Evolutionary conservation across 2,797 vertebrate species (phyloP).

Genomic region (Manis crassicaudata): DNA sequence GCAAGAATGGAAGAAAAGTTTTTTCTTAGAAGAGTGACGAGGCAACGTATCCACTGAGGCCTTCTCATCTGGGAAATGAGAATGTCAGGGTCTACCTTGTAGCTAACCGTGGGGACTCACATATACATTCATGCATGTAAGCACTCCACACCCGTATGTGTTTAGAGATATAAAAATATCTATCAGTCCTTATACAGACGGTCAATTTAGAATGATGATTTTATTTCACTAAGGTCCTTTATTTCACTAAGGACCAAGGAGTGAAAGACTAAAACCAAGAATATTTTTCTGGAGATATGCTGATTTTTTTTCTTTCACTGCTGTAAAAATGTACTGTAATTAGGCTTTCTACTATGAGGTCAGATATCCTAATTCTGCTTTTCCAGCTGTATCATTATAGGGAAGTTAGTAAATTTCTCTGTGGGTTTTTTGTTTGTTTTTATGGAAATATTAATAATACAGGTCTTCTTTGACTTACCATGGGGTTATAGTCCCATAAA

Average conservation of each 20-base stretch:
- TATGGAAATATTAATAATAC: background rate
- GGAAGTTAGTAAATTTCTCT: background rate
- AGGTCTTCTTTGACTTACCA: background rate
- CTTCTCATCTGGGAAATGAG: background rate
- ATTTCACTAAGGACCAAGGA: background rate
- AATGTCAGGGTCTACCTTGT: background rate
- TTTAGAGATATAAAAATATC: background rate
- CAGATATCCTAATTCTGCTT: background rate
- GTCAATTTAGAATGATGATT: background rate
- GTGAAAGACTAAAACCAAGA: background rate
- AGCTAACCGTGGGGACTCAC: too few species aligned
- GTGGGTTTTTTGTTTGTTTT: background rate
- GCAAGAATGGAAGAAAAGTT: background rate
- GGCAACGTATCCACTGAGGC: background rate
- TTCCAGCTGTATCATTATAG: background rate
- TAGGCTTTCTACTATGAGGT: background rate
- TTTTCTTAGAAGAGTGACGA: background rate
- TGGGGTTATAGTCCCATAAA: background rate
- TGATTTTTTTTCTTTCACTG: background rate
- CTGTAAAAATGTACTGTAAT: background rate
- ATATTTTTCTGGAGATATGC: background rate
- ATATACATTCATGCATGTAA: background rate
- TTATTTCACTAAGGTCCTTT: background rate
- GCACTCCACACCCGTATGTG: rapidly evolving
- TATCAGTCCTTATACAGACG: background rate